Percentiles rank a stretch among this genome's conserved stretches.
These are phyloP conservation scores for Atrina japonica DNA, from an alignment of 2,888 invertebrate species.

Conservation along the genomic window DNA sequence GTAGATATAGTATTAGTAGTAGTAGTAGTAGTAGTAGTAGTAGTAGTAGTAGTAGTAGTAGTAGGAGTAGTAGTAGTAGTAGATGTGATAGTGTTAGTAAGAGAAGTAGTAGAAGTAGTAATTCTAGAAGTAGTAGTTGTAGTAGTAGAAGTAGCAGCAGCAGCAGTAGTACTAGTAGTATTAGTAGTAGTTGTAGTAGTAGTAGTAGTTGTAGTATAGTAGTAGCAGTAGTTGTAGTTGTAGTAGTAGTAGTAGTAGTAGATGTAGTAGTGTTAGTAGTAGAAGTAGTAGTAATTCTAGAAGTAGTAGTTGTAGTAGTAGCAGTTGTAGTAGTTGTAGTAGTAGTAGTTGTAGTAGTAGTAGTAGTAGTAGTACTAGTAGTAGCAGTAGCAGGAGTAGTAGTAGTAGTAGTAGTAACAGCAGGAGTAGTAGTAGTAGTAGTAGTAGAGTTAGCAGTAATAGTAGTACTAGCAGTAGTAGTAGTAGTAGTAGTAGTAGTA, in stretches of 20 bases:
- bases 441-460: conserved; percentile 12
- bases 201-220: conserved; percentile 27
- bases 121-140: conserved; percentile 24
- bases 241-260: conserved; percentile 25
- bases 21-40: conserved; percentile 28
- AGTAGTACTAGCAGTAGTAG: conserved; percentile 25
- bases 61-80: conserved; percentile 16
- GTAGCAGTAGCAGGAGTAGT: conserved; percentile 20
- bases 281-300: conserved; percentile 24
- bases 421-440: conserved; percentile 17
- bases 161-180: conserved; percentile 18
- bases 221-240: conserved; percentile 20
- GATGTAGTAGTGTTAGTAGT: conserved; percentile 20
- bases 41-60: conserved; percentile 20
- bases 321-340: conserved; percentile 13
- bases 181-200: not conserved
- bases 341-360: conserved; percentile 20
- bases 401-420: conserved; percentile 24
- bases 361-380: conserved; percentile 29
- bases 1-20: conserved; percentile 21
- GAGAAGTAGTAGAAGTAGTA: conserved; percentile 26
- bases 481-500: conserved; percentile 28
- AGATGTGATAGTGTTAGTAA: conserved; percentile 10
- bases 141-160: not conserved
- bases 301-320: conserved; percentile 26